A percentile compares a stretch with the other conserved stretches of the same genome.
phyloP scores from a whole-genome alignment of 2,113 vertebrate genomes.

The Tachuris rubrigastra region DNA sequence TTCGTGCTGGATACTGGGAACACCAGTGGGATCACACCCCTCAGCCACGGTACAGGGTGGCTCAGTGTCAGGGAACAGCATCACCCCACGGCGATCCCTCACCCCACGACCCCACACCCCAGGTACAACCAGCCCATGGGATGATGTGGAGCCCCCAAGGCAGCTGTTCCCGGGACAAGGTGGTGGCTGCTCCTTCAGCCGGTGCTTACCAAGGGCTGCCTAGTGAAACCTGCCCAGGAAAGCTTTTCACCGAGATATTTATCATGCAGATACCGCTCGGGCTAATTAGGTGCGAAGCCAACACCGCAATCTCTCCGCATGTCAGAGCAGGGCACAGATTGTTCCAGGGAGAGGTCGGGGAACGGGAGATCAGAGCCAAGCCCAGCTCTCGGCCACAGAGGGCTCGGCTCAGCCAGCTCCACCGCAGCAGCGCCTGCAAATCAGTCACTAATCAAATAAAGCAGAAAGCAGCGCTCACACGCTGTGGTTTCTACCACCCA shows the following conservation, averaged over 20 bases:
- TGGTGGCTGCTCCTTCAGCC: not conserved
- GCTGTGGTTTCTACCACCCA: constrained; percentile 8
- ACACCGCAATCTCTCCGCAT: not conserved
- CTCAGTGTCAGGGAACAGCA: not conserved
- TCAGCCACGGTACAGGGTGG: not conserved
- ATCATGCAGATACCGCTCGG: not conserved
- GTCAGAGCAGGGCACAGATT: not conserved
- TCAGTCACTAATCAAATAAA: constrained; percentile 4
- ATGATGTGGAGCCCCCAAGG: not conserved
- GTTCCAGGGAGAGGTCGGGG: not conserved
- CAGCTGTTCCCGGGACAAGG: not conserved
- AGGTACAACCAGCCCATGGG: rapidly evolving
- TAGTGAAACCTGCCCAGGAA: not conserved
- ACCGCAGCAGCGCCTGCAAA: not conserved
- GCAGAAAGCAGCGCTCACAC: not conserved
- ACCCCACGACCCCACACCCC: rapidly evolving
- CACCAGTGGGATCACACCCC: rapidly evolving
- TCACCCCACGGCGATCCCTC: not conserved
- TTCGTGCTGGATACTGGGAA: rapidly evolving
- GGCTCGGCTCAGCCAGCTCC: not conserved
- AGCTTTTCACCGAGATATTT: not conserved
- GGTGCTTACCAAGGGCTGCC: not conserved
- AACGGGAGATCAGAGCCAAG: not conserved
- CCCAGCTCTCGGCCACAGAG: not conserved
- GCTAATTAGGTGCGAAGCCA: not conserved